These are phyloP conservation scores for Zaprionus ghesquierei DNA, from an alignment of 1,140 invertebrate species.

Conservation along the genomic window DNA sequence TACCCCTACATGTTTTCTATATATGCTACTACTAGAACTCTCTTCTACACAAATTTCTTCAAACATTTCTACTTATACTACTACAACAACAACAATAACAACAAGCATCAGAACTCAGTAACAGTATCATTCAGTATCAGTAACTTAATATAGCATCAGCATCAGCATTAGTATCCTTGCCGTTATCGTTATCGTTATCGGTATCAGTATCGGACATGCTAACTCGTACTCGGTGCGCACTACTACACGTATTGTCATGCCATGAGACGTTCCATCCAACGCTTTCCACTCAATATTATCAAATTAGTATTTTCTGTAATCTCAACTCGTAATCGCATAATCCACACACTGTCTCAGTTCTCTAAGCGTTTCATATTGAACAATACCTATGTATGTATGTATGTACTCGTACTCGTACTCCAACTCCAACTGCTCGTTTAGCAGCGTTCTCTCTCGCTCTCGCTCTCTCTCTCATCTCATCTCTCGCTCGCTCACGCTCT, in stretches of 20 bases:
- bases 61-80: slow-evolving; percentile 67
- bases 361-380: slow-evolving; percentile 43
- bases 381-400: slow-evolving; percentile 33
- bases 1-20: slow-evolving; percentile 62
- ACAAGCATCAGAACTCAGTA: slow-evolving; percentile 2
- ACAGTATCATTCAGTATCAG: slow-evolving; percentile 1
- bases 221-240: slow-evolving; percentile 56
- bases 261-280: slow-evolving; percentile 53
- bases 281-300: slow-evolving; percentile 35
- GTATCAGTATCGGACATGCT: slow-evolving; percentile 63
- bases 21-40: slow-evolving; percentile 76
- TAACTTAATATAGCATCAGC: not conserved
- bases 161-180: not conserved
- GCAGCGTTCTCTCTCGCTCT: slow-evolving; percentile 58
- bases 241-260: slow-evolving; percentile 52
- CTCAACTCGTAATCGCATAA: slow-evolving; percentile 36
- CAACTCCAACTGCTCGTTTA: slow-evolving; percentile 61
- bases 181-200: slow-evolving; percentile 30
- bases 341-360: slow-evolving; percentile 36
- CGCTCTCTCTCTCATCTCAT: slow-evolving; percentile 42
- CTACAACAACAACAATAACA: slow-evolving; percentile 18
- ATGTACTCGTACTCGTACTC: slow-evolving; percentile 44
- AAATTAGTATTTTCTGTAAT: slow-evolving; percentile 46
- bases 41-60: slow-evolving; percentile 76
- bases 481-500: slow-evolving; percentile 29